These are phyloP conservation scores for Casuarius casuarius DNA, from an alignment of 2,113 vertebrate genomes.

Conservation along the genomic window DNA sequence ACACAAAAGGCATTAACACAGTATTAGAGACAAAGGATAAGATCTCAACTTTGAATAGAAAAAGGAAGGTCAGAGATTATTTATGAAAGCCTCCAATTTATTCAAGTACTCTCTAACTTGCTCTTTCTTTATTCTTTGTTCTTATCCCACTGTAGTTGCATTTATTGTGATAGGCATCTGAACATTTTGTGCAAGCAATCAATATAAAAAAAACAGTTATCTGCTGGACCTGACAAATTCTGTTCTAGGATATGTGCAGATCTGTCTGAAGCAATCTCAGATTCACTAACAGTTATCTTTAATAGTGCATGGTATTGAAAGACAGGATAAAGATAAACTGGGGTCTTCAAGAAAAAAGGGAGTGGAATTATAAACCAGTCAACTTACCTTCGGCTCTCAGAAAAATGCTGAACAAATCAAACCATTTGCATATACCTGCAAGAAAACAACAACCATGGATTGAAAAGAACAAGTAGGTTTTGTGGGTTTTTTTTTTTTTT, in stretches of 20 bases:
- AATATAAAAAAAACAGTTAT: background rate
- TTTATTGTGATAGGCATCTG: background rate
- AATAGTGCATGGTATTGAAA: background rate
- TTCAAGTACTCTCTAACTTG: background rate
- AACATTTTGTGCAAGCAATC: background rate
- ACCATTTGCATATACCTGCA: background rate
- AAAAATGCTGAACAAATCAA: background rate
- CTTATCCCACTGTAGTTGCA: background rate
- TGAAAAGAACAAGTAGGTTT: background rate
- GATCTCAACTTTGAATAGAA: background rate
- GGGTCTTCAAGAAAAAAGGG: background rate
- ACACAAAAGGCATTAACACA: background rate
- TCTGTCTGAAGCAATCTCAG: background rate
- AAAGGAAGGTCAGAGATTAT: background rate
- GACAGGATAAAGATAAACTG: background rate
- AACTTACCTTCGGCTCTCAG: background rate
- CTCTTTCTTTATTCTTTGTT: background rate
- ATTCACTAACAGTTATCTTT: background rate
- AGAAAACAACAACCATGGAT: background rate
- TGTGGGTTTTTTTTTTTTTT: fast-evolving
- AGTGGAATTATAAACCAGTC: background rate
- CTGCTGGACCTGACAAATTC: background rate
- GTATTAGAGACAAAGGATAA: slow-evolving; percentile 3
- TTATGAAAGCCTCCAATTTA: background rate
- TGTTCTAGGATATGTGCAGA: background rate